Evolutionary conservation across 37 sponge, comb jelly and placozoan species (phyloP).

Genomic region (Haliclona indistincta): DNA sequence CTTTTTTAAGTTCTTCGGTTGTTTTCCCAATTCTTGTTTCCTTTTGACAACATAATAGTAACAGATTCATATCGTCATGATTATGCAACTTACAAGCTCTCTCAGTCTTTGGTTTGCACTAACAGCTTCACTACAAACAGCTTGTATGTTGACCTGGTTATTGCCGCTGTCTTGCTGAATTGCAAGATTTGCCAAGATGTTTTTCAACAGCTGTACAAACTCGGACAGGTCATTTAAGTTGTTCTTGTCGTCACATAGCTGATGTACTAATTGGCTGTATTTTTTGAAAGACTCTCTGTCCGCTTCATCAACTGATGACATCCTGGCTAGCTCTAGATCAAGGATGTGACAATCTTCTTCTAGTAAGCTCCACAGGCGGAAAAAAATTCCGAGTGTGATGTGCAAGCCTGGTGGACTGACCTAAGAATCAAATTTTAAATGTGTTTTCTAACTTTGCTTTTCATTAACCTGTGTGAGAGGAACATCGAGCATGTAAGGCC

Average conservation of each 20-base stretch:
- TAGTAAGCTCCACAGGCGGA: neutral
- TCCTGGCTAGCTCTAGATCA: neutral
- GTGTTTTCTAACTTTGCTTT: neutral
- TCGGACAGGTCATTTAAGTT: too few relatives aligned
- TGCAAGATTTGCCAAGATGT: too few relatives aligned
- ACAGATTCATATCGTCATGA: too few relatives aligned
- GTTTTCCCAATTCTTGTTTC: neutral
- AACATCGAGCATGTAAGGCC: neutral
- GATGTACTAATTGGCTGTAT: too few relatives aligned
- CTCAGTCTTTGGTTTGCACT: neutral
- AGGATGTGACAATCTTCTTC: slow-evolving; percentile 12
- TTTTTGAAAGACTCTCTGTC: neutral
- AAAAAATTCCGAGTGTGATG: slow-evolving; percentile 3
- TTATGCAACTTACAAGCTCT: neutral
- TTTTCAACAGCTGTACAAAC: too few relatives aligned
- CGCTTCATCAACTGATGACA: neutral
- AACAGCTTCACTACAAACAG: neutral
- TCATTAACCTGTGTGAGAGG: neutral
- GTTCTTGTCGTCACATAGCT: too few relatives aligned
- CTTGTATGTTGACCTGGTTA: neutral
- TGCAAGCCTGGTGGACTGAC: slow-evolving; percentile 13
- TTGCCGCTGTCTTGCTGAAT: too few relatives aligned
- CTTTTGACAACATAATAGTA: neutral
- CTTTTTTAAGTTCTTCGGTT: neutral
- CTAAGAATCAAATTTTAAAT: neutral